phyloP scores from a whole-genome alignment of 2,113 vertebrate genomes.

The Andinoacara biseriatus region DNA sequence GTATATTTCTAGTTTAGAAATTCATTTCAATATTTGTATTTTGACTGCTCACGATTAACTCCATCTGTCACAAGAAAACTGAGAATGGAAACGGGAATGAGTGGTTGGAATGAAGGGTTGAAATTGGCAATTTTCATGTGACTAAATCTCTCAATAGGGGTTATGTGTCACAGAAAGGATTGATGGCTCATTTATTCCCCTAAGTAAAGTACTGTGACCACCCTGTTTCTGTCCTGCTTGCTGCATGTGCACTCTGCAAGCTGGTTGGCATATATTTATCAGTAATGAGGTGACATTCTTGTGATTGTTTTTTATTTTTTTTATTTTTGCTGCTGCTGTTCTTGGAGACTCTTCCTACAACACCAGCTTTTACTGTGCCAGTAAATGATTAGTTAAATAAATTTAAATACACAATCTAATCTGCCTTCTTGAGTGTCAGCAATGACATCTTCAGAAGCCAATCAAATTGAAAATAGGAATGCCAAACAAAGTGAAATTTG shows the following conservation, averaged over 20 bases:
- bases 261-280: neutral
- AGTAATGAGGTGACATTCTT: neutral
- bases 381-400: constrained; percentile 22
- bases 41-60: neutral
- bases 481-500: neutral
- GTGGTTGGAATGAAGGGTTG: constrained; percentile 31
- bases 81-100: constrained; percentile 13
- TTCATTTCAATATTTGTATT: constrained; percentile 1
- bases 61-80: constrained; percentile 7
- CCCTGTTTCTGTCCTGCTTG: constrained; percentile 22
- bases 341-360: neutral
- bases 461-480: neutral
- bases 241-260: constrained; percentile 6
- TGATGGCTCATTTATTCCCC: constrained; percentile 34
- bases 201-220: constrained; percentile 28
- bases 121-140: constrained; percentile 40
- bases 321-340: neutral
- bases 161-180: constrained; percentile 33
- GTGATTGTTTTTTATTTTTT: neutral
- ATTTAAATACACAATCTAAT: neutral
- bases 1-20: neutral
- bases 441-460: neutral
- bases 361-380: neutral
- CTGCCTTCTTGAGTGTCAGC: neutral
- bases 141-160: constrained; percentile 25